Evolutionary conservation across 2,113 vertebrate species (phyloP).

Genomic region (Catharus bicknelli): DNA sequence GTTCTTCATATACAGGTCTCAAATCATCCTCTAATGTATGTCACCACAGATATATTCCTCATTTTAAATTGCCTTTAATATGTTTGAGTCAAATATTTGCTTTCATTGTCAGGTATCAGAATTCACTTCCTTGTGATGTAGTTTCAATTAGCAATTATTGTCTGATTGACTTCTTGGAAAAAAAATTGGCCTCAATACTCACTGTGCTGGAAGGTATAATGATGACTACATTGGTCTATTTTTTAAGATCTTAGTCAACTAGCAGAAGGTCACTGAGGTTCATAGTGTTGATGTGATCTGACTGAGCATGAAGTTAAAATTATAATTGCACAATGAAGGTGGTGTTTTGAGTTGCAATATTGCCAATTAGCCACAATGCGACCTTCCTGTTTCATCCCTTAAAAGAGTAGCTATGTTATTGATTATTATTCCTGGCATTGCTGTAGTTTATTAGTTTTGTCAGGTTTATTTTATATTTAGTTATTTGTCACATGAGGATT

Average conservation of each 20-base stretch:
- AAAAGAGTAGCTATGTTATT: constrained; percentile 36
- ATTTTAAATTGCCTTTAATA: constrained; percentile 33
- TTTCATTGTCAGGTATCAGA: not conserved
- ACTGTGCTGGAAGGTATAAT: not conserved
- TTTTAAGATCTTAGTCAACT: constrained; percentile 28
- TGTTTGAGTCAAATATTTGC: constrained; percentile 39
- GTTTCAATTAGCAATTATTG: constrained; percentile 44
- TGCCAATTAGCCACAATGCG: constrained; percentile 52
- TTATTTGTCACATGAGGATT: constrained; percentile 60
- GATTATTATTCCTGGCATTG: constrained; percentile 24
- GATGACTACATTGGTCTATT: not conserved
- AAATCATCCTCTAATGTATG: not conserved
- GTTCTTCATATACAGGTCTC: not conserved
- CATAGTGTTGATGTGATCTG: constrained; percentile 21
- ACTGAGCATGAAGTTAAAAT: constrained; percentile 55
- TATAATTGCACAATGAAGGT: constrained; percentile 1
- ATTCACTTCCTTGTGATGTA: constrained; percentile 15
- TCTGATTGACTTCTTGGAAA: constrained; percentile 9
- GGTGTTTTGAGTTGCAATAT: constrained; percentile 37
- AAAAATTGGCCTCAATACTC: not conserved
- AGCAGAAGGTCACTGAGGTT: constrained; percentile 31
- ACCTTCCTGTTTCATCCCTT: constrained; percentile 14
- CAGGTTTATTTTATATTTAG: constrained; percentile 56
- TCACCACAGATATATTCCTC: not conserved
- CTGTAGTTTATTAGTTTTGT: constrained; percentile 44